Conservation (phyloP, 2,113 vertebrate species). For the Melanocharis versteri region DNA sequence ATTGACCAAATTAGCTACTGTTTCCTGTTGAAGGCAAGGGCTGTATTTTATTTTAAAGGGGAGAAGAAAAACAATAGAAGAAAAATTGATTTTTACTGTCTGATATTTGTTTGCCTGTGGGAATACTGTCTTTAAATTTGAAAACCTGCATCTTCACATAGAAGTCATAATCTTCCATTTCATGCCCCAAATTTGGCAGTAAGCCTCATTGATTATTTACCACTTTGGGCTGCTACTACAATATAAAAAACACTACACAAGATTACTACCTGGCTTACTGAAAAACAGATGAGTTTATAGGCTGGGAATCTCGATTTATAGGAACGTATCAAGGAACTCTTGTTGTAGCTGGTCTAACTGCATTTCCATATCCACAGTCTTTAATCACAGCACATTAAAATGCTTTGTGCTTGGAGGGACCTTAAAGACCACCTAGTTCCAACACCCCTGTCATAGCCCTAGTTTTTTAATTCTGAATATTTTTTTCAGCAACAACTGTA, state of each 20-base stretch:
- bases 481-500: background rate
- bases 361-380: background rate
- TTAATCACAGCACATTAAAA: background rate
- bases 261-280: background rate
- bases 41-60: background rate
- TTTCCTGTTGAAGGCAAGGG: background rate
- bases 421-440: background rate
- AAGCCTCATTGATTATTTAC: background rate
- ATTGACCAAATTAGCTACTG: background rate
- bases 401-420: background rate
- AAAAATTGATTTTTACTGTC: background rate
- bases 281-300: background rate
- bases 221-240: background rate
- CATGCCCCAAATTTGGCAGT: background rate
- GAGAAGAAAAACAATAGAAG: background rate
- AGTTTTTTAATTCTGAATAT: background rate
- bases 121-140: background rate
- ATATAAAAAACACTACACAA: background rate
- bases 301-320: background rate
- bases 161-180: background rate
- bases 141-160: background rate
- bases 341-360: background rate
- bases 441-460: background rate
- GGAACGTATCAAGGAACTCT: background rate
- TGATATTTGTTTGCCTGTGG: background rate